A percentile compares a stretch with the other conserved stretches of the same genome.
phyloP scores from a whole-genome alignment of 1,140 invertebrate species.

The Cyclina sinensis region DNA sequence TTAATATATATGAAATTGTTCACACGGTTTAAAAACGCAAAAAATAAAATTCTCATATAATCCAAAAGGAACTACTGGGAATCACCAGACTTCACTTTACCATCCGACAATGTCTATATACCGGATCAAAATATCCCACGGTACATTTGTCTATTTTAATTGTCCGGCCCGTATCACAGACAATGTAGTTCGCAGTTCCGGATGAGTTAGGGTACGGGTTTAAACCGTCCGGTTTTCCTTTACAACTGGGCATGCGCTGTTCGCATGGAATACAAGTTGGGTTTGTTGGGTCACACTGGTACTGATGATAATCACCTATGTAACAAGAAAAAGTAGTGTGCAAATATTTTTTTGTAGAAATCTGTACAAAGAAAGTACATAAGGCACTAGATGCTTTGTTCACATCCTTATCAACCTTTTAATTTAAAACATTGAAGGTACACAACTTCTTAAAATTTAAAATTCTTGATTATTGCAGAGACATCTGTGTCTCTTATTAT shows the following conservation, averaged over 20 bases:
- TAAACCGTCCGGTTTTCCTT: conserved; percentile 48
- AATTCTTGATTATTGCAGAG: no score
- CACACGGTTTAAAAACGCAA: no score
- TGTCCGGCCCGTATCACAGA: conserved; percentile 24
- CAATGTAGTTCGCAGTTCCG: conserved; percentile 32
- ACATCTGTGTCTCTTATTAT: no score
- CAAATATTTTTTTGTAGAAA: no score
- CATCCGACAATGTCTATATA: not conserved
- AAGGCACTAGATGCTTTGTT: no score
- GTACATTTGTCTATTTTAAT: conserved; percentile 7
- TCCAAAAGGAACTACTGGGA: no score
- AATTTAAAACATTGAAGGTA: no score
- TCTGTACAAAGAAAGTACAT: no score
- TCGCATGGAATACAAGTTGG: conserved; percentile 38
- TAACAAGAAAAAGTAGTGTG: not conserved
- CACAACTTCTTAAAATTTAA: no score
- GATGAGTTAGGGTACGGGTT: conserved; percentile 30
- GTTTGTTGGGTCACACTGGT: not conserved
- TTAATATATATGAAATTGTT: no score
- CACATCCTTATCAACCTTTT: no score
- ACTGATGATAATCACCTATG: conserved; percentile 35
- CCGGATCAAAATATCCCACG: not conserved
- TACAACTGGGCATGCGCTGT: conserved; percentile 48
- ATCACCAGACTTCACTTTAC: not conserved
- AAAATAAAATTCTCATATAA: no score